Evolutionary conservation across 1,140 invertebrate genomes (phyloP), one percentile per base, ranked within the genome.

Genomic region (Pogonognathellus flavescens): DNA sequence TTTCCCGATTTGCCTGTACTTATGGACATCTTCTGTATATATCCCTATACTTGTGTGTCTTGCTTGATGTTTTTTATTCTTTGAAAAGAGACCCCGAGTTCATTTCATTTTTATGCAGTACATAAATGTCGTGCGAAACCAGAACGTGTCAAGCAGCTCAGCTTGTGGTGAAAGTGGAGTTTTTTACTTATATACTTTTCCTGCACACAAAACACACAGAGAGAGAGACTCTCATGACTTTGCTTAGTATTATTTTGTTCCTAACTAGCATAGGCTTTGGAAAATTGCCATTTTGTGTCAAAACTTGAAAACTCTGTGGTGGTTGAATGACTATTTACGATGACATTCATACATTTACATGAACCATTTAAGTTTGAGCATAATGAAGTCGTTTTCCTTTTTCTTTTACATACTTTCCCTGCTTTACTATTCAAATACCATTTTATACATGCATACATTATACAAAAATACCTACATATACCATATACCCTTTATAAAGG

Each of bases 291-390:
- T 76, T 76, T 76, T 76, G 70, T 76, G 70, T 76, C 70, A 76
- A 49, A 76, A 76, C 70, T 76, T 76, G 70, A 76, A 76, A 76
- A 49, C 49, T 76, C 49, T 76, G 70, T 76, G 70, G 70, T 76
- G 70, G 70, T 76, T 76, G 70, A 76, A 76, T 76, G 70, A 76
- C 70, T 76, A 76, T 76, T 76, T 76, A 76, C 41, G 70, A 50
- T 76, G 70, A 76, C 70, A 76, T 76, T 76, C 70, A 76, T 76
- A 31, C 70, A 76, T 76, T 76, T 76, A 76, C 70, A 76, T 76
- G 70, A 76, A 76, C 70, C 70, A 76, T 76, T 76, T 76, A 76
- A 76, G 70, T 76, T 76, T 50, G 13, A 76, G 70, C 70, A 76
- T 76, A 76, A 76, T 76, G 70, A 76, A 76, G 70, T 76, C 70